Evolutionary conservation across 2,888 invertebrate species (phyloP).

Genomic region (Ophonus ardosiacus): DNA sequence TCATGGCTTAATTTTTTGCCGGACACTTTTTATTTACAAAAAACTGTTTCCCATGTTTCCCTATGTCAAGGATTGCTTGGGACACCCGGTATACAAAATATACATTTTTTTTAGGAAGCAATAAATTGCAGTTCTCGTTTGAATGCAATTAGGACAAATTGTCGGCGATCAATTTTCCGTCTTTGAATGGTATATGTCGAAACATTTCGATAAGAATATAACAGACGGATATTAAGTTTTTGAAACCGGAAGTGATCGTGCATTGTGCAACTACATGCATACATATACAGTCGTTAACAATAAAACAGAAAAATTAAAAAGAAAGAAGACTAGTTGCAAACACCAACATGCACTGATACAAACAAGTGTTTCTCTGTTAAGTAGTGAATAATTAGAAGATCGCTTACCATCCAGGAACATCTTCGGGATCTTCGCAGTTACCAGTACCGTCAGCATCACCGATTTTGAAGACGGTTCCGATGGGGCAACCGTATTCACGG

Average conservation of each 20-base stretch:
- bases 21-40: too few relatives aligned
- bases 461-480: conserved; percentile 97
- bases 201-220: not conserved
- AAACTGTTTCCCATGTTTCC: too few relatives aligned
- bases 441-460: conserved; percentile 93
- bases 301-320: conserved; percentile 33
- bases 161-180: not conserved
- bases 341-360: conserved; percentile 40
- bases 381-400: conserved; percentile 68
- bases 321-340: conserved; percentile 26
- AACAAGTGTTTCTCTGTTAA: conserved; percentile 42
- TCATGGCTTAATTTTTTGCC: too few relatives aligned
- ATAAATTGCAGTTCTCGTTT: too few relatives aligned
- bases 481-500: conserved; percentile 96
- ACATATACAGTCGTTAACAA: not conserved
- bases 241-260: conserved; percentile 18
- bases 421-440: conserved; percentile 96
- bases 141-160: not conserved
- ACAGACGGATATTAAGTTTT: too few relatives aligned
- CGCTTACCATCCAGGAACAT: conserved; percentile 96
- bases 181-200: not conserved
- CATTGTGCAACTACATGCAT: conserved; percentile 41
- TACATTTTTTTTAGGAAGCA: too few relatives aligned
- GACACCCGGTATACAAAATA: too few relatives aligned
- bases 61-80: too few relatives aligned